Conservation (phyloP, 2,113 vertebrate species). For the Dipodomys stephensi region DNA sequence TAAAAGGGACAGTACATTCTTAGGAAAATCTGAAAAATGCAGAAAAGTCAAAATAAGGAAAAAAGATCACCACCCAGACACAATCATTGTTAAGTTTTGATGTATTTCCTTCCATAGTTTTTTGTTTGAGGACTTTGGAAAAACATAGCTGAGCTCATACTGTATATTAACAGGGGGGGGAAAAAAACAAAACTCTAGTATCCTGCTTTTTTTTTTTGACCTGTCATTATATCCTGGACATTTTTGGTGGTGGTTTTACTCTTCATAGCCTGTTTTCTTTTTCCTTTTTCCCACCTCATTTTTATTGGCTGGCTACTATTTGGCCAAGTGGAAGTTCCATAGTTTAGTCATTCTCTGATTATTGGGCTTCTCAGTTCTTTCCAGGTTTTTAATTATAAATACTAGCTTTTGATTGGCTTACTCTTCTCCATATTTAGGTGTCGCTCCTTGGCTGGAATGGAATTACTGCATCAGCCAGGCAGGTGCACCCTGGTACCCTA, state of each 20-base stretch:
- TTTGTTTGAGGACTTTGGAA: slow-evolving; percentile 63
- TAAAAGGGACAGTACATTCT: slow-evolving; percentile 66
- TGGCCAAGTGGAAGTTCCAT: slow-evolving; percentile 64
- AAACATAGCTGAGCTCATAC: slow-evolving; percentile 77
- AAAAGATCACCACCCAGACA: slow-evolving; percentile 72
- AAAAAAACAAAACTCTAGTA: background rate
- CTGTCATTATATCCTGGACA: background rate
- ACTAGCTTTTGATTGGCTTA: background rate
- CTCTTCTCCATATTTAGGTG: slow-evolving; percentile 61
- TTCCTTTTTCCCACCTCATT: slow-evolving; percentile 5
- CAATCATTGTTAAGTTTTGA: slow-evolving; percentile 77
- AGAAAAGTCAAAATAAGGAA: slow-evolving; percentile 82
- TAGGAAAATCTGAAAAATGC: slow-evolving; percentile 73
- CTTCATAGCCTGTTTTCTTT: background rate
- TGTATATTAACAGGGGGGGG: slow-evolving; percentile 55
- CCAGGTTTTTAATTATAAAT: slow-evolving; percentile 63
- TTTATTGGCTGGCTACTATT: slow-evolving; percentile 29
- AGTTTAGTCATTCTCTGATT: slow-evolving; percentile 59
- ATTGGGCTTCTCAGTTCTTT: slow-evolving; percentile 27
- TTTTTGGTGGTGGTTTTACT: background rate
- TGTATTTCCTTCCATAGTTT: slow-evolving; percentile 82
- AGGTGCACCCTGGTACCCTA: background rate
- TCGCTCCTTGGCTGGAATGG: slow-evolving; percentile 33
- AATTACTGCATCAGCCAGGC: slow-evolving; percentile 44
- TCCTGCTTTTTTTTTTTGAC: slow-evolving; percentile 46